A percentile compares a stretch with the other conserved stretches of the same genome.
Conservation (phyloP, 2,113 vertebrate genomes). For the Pionites leucogaster region DNA sequence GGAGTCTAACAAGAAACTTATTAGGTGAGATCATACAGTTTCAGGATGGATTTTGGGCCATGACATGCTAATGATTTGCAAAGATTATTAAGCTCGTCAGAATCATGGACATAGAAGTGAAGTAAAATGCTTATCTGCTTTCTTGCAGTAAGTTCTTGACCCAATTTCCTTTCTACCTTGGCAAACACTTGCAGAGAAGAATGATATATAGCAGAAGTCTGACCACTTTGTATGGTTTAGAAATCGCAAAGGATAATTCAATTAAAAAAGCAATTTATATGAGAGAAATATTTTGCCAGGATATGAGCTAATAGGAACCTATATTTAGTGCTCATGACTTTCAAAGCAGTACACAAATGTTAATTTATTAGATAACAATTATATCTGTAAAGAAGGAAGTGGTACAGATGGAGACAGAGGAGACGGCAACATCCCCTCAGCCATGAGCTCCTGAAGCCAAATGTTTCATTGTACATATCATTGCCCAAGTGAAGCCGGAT, state of each 20-base stretch:
- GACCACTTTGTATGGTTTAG: background rate
- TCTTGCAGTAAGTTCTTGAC: slow-evolving; percentile 29
- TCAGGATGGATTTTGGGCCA: slow-evolving; percentile 19
- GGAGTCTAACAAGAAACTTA: slow-evolving; percentile 36
- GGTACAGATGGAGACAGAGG: slow-evolving; percentile 20
- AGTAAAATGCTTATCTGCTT: slow-evolving; percentile 34
- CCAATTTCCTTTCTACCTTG: slow-evolving; percentile 32
- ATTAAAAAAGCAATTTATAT: background rate
- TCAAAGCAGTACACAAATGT: background rate
- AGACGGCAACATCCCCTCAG: slow-evolving; percentile 13
- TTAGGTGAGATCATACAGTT: slow-evolving; percentile 40
- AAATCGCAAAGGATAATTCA: background rate
- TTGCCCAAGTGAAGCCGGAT: slow-evolving; percentile 9
- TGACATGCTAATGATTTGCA: slow-evolving; percentile 32
- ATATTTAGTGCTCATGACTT: background rate
- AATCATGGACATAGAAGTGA: slow-evolving; percentile 20
- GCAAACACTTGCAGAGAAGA: background rate
- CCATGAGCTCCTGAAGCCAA: background rate
- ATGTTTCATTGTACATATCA: background rate
- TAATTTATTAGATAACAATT: slow-evolving; percentile 26
- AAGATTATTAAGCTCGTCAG: background rate
- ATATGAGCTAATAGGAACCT: slow-evolving; percentile 18
- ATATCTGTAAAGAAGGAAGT: background rate
- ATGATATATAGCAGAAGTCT: slow-evolving; percentile 5
- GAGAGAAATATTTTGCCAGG: slow-evolving; percentile 11